Evolutionary conservation across 2,888 invertebrate species (phyloP).

Genomic region (Plagodis pulveraria): DNA sequence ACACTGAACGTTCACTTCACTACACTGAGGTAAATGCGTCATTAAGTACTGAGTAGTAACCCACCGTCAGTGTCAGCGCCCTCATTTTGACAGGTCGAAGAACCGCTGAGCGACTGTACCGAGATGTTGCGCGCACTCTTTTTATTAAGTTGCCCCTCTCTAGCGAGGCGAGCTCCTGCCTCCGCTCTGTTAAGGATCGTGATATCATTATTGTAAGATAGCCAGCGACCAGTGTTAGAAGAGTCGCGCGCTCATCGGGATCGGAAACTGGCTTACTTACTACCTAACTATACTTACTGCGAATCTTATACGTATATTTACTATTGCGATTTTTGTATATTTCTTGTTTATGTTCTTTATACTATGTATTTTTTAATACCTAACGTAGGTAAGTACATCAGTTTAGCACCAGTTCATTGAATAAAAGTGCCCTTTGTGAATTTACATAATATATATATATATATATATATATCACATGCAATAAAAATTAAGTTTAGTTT

Average conservation of each 20-base stretch:
- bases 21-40: constrained; percentile 36
- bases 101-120: constrained; percentile 67
- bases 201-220: constrained; percentile 9
- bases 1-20: constrained; percentile 39
- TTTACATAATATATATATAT: no score
- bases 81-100: constrained; percentile 68
- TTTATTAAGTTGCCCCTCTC: constrained; percentile 73
- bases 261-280: constrained; percentile 14
- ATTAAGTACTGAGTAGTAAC: constrained; percentile 42
- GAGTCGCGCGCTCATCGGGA: constrained; percentile 3
- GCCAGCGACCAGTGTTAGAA: not conserved
- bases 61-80: constrained; percentile 74
- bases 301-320: not conserved
- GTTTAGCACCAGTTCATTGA: no score
- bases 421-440: no score
- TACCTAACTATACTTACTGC: not conserved
- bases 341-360: not conserved
- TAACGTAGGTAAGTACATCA: no score
- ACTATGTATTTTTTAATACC: no score
- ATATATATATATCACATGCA: no score
- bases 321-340: constrained; percentile 6
- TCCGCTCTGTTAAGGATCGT: constrained; percentile 18
- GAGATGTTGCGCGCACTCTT: constrained; percentile 48
- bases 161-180: constrained; percentile 25
- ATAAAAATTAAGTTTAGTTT: no score